phyloP scores from a whole-genome alignment of 2,113 vertebrate species.

The Chloropsis cyanopogon region DNA sequence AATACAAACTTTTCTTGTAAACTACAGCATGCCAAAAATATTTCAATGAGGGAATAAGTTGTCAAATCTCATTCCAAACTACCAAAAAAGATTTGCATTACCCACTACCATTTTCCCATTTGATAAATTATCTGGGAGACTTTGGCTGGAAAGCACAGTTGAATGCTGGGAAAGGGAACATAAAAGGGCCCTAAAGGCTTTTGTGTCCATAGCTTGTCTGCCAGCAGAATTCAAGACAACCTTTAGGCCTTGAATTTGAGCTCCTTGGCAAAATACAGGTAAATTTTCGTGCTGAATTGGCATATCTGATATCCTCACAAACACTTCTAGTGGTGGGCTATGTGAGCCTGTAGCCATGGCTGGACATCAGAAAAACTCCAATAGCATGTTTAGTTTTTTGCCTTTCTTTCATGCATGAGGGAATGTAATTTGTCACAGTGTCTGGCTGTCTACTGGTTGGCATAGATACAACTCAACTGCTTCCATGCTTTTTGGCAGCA shows the following conservation, averaged over 20 bases:
- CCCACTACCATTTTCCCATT: conserved; percentile 22
- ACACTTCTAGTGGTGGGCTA: neutral
- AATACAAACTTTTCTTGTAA: conserved; percentile 37
- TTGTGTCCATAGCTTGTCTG: neutral
- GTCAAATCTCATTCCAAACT: conserved; percentile 56
- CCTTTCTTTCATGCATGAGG: neutral
- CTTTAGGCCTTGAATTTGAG: neutral
- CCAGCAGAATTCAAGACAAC: neutral
- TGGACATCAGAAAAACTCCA: neutral
- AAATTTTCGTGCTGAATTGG: neutral
- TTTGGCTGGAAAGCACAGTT: neutral
- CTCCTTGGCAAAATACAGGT: neutral
- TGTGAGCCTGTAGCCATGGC: neutral
- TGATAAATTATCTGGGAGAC: neutral
- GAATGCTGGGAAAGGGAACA: neutral
- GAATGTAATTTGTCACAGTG: neutral
- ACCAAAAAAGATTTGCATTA: conserved; percentile 33
- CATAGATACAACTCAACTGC: neutral
- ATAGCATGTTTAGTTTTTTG: neutral
- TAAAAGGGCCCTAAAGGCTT: neutral
- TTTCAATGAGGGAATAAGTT: conserved; percentile 46
- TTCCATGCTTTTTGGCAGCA: neutral
- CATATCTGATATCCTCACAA: neutral
- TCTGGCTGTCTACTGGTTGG: neutral
- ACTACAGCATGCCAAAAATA: conserved; percentile 47